These are phyloP conservation scores for Gymnocypris eckloni DNA, from an alignment of 2,797 vertebrate genomes.

Conservation along the genomic window DNA sequence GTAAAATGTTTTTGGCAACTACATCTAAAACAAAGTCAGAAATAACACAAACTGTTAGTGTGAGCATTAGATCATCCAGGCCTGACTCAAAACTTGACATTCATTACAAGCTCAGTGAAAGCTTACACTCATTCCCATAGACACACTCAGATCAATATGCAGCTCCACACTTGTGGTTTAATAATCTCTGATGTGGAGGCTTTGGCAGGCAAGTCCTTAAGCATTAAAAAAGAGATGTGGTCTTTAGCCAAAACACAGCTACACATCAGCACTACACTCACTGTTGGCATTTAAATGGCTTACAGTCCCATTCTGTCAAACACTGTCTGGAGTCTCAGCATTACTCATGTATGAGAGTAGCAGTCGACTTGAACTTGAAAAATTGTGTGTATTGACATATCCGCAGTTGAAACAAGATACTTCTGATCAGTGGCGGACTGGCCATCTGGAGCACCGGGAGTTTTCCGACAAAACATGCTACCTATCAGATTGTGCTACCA, in stretches of 20 bases:
- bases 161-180: constrained; percentile 26
- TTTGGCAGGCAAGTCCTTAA: constrained; percentile 49
- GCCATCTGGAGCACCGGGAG: too few relatives aligned
- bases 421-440: too few relatives aligned
- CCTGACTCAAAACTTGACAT: constrained; percentile 4
- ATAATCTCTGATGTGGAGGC: constrained; percentile 48
- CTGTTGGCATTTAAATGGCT: constrained; percentile 47
- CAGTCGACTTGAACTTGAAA: background rate
- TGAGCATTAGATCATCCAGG: constrained; percentile 7
- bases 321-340: constrained; percentile 33
- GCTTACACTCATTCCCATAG: constrained; percentile 13
- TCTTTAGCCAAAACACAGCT: constrained; percentile 44
- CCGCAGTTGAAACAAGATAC: too few relatives aligned
- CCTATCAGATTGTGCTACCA: too few relatives aligned
- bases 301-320: constrained; percentile 41
- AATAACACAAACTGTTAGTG: background rate
- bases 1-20: background rate
- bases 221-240: constrained; percentile 48
- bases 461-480: too few relatives aligned
- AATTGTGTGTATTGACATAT: too few relatives aligned
- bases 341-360: constrained; percentile 22
- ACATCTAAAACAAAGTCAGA: background rate
- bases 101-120: constrained; percentile 28
- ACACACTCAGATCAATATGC: constrained; percentile 45
- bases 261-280: constrained; percentile 35